Evolutionary conservation across 37 sponge, comb jelly and placozoan species (phyloP), one percentile per base, ranked within the genome.

Genomic region (Bolinopsis microptera): DNA sequence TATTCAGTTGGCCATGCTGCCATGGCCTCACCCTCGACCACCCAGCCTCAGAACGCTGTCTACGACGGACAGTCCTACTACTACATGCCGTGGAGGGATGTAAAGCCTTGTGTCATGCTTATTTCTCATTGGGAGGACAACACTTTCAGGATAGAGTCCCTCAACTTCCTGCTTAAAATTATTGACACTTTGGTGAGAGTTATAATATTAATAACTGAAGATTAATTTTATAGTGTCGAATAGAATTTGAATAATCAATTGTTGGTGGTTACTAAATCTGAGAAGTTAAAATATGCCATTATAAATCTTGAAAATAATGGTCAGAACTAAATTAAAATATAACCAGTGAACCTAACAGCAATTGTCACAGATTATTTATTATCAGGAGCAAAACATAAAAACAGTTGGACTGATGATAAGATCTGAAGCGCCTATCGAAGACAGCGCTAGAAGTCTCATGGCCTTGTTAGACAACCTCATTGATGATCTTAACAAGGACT

Each of bases 51-150:
- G 82, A 99, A 97, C 75, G 97, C 99, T 0, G 95, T 95, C 32
- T 97, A 94, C 92, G 97, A 99, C 69, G 97, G 97, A 27, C 94
- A 93, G n/a, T 16, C 76, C 33, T 99, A 96, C 93, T 95, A 99
- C 94, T 99, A 95, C 94, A 93, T 99, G 86, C 97, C 99, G 16
- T 99, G 99, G 99, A 48, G 94, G 35, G 96, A 97, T 48, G 94
- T 93, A 74, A 99, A 99, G 94, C 99, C 99, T 0, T 96, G 97
- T 76, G 83, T 94, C 28, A 92, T 93, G 76, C 93, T 74, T 80
- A 95, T 38, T 2, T 96, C 97, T 76, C 95, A 96, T 32, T 99
- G 99, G 99, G 99, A 99, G 94, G 99, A 99, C 94, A 95, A 95
- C 83, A 93, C 96, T 24, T 96, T 94, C 94, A 76, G 97, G 25